Conservation (phyloP, 2,888 invertebrate species). For the Chelonus formosanus region DNA sequence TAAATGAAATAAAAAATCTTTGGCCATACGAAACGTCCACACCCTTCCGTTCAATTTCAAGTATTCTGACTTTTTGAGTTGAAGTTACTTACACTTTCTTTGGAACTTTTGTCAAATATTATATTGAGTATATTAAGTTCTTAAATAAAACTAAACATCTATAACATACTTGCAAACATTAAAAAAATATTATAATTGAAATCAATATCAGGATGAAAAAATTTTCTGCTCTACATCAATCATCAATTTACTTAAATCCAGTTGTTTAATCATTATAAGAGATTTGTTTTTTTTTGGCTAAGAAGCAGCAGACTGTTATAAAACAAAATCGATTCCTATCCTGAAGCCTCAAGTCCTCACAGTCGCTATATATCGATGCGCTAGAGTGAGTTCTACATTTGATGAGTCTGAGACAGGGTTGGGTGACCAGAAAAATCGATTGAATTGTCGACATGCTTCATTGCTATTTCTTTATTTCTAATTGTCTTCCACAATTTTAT, state of each 20-base stretch:
- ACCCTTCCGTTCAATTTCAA: conserved; percentile 40
- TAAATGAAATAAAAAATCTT: conserved; percentile 19
- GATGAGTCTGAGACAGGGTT: conserved; percentile 23
- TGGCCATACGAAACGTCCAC: conserved; percentile 32
- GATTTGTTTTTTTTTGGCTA: too few relatives aligned
- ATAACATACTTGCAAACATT: too few relatives aligned
- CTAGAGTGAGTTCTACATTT: conserved; percentile 33
- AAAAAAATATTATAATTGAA: too few relatives aligned
- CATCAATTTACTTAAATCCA: conserved; percentile 10
- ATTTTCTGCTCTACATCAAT: too few relatives aligned
- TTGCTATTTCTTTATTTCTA: conserved; percentile 1
- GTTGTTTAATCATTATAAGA: background rate
- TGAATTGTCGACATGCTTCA: conserved; percentile 14
- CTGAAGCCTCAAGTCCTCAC: conserved; percentile 9
- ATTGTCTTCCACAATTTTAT: conserved; percentile 12
- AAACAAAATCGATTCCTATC: conserved; percentile 4
- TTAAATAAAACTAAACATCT: too few relatives aligned
- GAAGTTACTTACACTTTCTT: background rate
- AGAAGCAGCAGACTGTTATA: too few relatives aligned
- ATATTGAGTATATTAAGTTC: too few relatives aligned
- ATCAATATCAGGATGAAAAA: too few relatives aligned
- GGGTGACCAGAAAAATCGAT: conserved; percentile 33
- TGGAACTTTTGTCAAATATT: too few relatives aligned
- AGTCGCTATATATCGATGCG: conserved; percentile 29
- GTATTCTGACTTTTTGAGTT: conserved; percentile 4